Base-by-base conservation (phyloP, 2,888 invertebrate species). In the Falcaria lacertinaria region DNA sequence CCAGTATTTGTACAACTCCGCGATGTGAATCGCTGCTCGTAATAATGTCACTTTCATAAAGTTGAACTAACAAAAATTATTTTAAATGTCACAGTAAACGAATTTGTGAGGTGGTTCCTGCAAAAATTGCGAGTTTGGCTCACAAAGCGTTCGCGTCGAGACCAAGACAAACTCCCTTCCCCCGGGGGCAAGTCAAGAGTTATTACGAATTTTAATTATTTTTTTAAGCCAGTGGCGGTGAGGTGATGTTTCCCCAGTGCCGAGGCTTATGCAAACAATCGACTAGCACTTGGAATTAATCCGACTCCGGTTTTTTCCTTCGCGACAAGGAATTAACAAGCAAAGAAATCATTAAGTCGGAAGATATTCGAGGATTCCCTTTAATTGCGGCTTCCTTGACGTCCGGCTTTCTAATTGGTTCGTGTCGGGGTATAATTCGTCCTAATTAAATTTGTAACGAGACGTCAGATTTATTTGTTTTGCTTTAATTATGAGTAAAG, bases 151-250 rank as follows among this genome's bases (percentile, higher is more conserved):
- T 57, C 54, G 59, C 40, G 43, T 60, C 60, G 50, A 57, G 54
- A 60, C 69, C 73, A 79, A 80, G 77, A 74, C 80, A 72, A 61
- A 67, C 69, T 65, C 57, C 44, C 50, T 60, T 65, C 74, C 74
- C n/a, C 69, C 57, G 57, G 85, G 80, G 68, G 64, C 77, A 80
- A 88, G 82, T 89, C 89, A 86, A 85, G 86, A 89, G 87, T 89
- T 87, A 89, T 89, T 89, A 88, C 88, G 84, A 87, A 87, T 89
- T 89, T 89, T 89, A 89, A 89, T 89, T 89, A 89, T 89, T 89
- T 88, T 89, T 89, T 89, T 88, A 89, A 89, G 89, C 88, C 89
- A 79, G 86, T 86, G 85, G 87, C 84, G 72, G 74, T 67, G 80
- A 87, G 89, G 87, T 88, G 89, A 87, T 84, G 88, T 77, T 87